Base-by-base conservation (phyloP, 2,797 vertebrate species). In the Mionectes olivaceus region DNA sequence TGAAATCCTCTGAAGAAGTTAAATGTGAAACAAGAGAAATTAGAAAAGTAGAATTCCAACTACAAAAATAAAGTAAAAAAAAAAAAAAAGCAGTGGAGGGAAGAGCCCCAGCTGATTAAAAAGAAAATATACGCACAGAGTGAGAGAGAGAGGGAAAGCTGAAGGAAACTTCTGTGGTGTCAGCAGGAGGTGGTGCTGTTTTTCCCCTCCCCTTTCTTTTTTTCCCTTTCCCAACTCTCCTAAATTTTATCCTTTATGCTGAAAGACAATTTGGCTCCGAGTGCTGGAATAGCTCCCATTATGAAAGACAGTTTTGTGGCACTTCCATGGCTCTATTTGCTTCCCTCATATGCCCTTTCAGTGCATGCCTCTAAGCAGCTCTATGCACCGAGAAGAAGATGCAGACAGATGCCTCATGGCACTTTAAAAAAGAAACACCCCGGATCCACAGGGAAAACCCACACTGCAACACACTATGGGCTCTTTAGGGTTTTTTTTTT, bases 1-100 rank as follows among this genome's bases (percentile, higher is more conserved):
- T 97, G 94, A 97, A 97, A 96, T 87, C 95, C 96, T 97, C 96
- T 91, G 96, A 98, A 97, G 96, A 97, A 91, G 91, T 79, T 88
- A 91, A 89, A 96, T 81, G 89, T 52, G 96, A 87, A 96, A 95
- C 49, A 59, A 86, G 93, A 93, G 90, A 86, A 96, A 95, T 83
- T 60, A 91, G 89, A 79, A 95, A 96, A 93, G 89, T 76, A 95
- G 83, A 94, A 91, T 94, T 92, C 69, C 76, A 94, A 91, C 86
- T 86, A 85, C 78, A 92, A 94, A 94, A 96, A 73, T 41, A 81
- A 44, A 78, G 65, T 78, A 35, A 67, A n/a, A n/a, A 64, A n/a
- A 77, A 81, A 43, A 59, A 67, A 65, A 78, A 68, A 17, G 57
- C 70, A 64, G 74, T 69, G 85, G 59, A 93, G 77, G 65, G 76